Evolutionary conservation across 2,888 invertebrate species (phyloP).

Genomic region (Acanthopleura granulata): DNA sequence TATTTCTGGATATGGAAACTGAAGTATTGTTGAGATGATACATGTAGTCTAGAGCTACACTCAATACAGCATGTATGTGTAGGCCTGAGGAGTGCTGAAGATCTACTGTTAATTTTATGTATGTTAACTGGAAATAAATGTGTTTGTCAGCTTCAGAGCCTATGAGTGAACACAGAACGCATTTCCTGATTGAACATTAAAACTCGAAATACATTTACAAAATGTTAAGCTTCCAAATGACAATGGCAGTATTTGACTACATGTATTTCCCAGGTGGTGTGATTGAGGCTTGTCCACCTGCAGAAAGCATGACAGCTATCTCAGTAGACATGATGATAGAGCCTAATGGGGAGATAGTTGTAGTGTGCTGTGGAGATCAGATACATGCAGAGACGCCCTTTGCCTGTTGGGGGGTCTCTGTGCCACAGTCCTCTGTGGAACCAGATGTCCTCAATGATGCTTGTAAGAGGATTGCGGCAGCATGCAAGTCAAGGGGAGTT

Average conservation of each 20-base stretch:
- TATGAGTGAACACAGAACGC: no score
- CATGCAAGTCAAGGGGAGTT: slow-evolving; percentile 65
- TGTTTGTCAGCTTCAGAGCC: no score
- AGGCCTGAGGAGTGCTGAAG: no score
- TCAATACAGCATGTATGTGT: no score
- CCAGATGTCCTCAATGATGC: slow-evolving; percentile 60
- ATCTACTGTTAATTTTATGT: no score
- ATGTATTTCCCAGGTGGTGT: slow-evolving; percentile 61
- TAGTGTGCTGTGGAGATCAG: slow-evolving; percentile 67
- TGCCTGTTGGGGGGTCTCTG: slow-evolving; percentile 66
- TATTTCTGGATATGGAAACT: no score
- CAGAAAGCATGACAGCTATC: slow-evolving; percentile 67
- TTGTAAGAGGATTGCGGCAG: slow-evolving; percentile 61
- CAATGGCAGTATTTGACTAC: not conserved
- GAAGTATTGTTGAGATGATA: no score
- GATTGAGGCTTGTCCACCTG: slow-evolving; percentile 68
- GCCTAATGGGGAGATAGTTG: slow-evolving; percentile 58
- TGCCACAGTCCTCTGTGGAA: slow-evolving; percentile 68
- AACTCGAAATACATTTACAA: not conserved
- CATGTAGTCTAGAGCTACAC: no score
- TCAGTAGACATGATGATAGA: slow-evolving; percentile 68
- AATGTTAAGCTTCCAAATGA: not conserved
- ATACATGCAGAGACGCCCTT: slow-evolving; percentile 66
- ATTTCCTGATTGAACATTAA: not conserved
- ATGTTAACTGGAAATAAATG: no score